Base-by-base conservation (phyloP, 2,888 invertebrate species). In the Meiosimyza platycephala region DNA sequence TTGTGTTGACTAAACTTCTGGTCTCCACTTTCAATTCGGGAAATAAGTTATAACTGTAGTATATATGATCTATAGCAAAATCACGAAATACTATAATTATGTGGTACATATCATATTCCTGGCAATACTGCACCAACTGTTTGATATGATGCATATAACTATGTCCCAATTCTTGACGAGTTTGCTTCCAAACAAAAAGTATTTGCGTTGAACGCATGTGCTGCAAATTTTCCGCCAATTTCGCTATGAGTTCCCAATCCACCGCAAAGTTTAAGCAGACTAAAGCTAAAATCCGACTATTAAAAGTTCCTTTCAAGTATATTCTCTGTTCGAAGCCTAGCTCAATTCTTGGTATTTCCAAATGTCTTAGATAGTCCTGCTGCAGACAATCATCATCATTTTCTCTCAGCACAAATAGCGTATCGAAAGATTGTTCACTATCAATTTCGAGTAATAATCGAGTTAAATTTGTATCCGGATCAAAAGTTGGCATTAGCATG, bases 31-130 rank as follows among this genome's bases (percentile, higher is more conserved):
- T n/a, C 9, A 63, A 16, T 16, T 47, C 11, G n/a, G 63, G 63
- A 63, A 63, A 63, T 9, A 18, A 18, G 13, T 63, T 18, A 63
- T 48, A 63, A 4, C 47, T n/a, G 16, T 63, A 63, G 15, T 48
- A n/a, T 11, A 13, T 48, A n/a, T 48, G 16, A 15, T 47, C n/a
- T 15, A n/a, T 15, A 4, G n/a, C n/a, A 48, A 63, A 63, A 48
- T 63, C 48, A n/a, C 9, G 13, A 13, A 63, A 48, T 48, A 63
- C n/a, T 15, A 50, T 47, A n/a, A 63, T 48, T 13, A 63, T 50
- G 50, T 63, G 47, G 9, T 48, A 22, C 48, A 63, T 63, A 15
- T 63, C 22, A n/a, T 48, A 16, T n/a, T 15, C 47, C 48, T n/a
- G 16, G 18, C 63, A 48, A 22, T 47, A 16, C 9, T 40, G 40